A percentile compares a stretch with the other conserved stretches of the same genome.
These are phyloP conservation scores for Drosophila anomelani DNA, from an alignment of 2,888 invertebrate species.

Conservation along the genomic window DNA sequence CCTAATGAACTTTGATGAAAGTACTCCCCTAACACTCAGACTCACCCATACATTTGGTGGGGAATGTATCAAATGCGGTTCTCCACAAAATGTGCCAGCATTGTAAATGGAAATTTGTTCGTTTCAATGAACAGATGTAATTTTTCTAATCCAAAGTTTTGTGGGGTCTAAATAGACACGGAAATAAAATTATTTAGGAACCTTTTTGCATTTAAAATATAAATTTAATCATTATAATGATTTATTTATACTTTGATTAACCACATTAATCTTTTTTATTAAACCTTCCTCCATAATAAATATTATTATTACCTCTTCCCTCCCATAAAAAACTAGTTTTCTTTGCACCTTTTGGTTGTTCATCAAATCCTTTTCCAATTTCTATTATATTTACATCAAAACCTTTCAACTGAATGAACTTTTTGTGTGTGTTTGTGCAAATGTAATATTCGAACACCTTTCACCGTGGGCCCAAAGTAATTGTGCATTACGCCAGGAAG, in stretches of 20 bases:
- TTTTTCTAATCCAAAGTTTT: constrained; percentile 10
- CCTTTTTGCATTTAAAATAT: too few relatives aligned
- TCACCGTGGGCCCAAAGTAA: constrained; percentile 32
- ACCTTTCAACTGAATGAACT: not conserved
- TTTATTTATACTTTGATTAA: too few relatives aligned
- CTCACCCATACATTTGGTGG: not conserved
- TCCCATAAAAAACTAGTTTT: too few relatives aligned
- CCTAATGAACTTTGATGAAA: constrained; percentile 44
- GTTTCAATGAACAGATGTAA: constrained; percentile 57
- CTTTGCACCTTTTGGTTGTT: not conserved
- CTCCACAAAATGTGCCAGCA: constrained; percentile 24
- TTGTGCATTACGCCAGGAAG: constrained; percentile 31
- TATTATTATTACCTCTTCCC: not conserved
- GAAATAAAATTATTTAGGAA: not conserved
- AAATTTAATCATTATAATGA: too few relatives aligned
- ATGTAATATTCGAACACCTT: constrained; percentile 42
- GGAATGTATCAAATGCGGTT: constrained; percentile 15
- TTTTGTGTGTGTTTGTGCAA: constrained; percentile 19
- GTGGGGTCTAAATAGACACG: not conserved
- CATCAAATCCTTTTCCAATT: not conserved
- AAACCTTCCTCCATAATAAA: not conserved
- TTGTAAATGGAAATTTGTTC: constrained; percentile 56
- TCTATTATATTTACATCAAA: constrained; percentile 2
- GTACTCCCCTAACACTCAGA: constrained; percentile 10
- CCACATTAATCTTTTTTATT: not conserved